Conservation (phyloP, 1,140 invertebrate genomes). For the Sitophilus oryzae region DNA sequence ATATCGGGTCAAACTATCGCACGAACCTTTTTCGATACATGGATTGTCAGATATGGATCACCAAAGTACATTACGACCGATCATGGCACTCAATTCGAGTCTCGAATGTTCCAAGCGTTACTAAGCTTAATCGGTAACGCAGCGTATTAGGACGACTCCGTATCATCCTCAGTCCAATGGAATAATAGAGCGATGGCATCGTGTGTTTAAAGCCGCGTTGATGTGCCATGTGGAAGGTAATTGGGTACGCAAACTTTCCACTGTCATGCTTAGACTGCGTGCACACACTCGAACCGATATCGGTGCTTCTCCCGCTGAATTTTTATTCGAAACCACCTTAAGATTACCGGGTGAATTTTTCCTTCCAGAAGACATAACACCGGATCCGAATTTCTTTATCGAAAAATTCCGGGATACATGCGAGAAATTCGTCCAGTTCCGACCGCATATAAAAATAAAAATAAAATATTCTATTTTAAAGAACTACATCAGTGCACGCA, state of each 20-base stretch:
- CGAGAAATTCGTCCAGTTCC: neutral
- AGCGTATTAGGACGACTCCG: slow-evolving; percentile 5
- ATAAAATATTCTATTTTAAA: no score
- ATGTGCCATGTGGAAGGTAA: no score
- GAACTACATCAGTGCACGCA: neutral
- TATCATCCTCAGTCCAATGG: slow-evolving; percentile 16
- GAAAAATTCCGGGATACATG: no score
- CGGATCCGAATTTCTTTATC: neutral
- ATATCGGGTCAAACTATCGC: slow-evolving; percentile 37
- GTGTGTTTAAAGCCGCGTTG: no score
- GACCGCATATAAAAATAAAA: neutral
- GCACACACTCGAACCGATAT: no score
- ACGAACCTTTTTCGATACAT: slow-evolving; percentile 29
- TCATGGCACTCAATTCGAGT: slow-evolving; percentile 43
- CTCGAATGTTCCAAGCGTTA: slow-evolving; percentile 7
- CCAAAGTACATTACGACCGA: slow-evolving; percentile 43
- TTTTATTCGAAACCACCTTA: no score
- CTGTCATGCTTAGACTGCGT: no score
- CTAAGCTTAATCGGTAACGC: slow-evolving; percentile 1
- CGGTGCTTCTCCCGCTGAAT: no score
- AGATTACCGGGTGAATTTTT: no score
- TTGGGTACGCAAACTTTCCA: no score
- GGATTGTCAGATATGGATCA: slow-evolving; percentile 41
- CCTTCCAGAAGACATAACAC: neutral
- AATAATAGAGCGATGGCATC: no score